Conservation (phyloP, 2,888 invertebrate genomes). For the Ferrisia virgata region DNA sequence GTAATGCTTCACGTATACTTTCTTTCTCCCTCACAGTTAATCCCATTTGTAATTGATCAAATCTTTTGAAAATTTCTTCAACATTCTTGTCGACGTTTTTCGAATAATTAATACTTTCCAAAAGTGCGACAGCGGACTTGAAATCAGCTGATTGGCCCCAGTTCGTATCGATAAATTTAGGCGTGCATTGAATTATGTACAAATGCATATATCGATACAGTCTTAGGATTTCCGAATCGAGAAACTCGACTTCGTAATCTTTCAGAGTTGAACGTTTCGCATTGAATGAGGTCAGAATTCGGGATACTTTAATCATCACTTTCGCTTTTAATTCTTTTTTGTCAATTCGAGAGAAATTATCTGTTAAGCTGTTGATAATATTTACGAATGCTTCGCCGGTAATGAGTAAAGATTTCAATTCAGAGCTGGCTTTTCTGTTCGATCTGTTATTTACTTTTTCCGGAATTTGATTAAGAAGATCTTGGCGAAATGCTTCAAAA, state of each 20-base stretch:
- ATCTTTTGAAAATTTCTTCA: not conserved
- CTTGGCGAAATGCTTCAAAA: not conserved
- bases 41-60: not conserved
- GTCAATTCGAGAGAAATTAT: not conserved
- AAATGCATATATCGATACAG: not conserved
- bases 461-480: not conserved
- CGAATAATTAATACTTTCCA: not conserved
- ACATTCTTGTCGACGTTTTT: not conserved
- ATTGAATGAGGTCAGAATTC: not conserved
- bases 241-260: not conserved
- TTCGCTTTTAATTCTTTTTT: not conserved
- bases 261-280: not conserved
- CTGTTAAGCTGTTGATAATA: not conserved
- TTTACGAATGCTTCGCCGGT: not conserved
- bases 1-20: not conserved
- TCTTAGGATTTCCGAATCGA: not conserved
- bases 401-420: not conserved
- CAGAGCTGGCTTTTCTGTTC: not conserved
- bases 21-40: not conserved
- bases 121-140: not conserved
- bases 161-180: not conserved
- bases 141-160: not conserved
- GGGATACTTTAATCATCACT: not conserved
- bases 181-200: not conserved
- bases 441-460: not conserved